These are phyloP conservation scores for Cranoglanis bouderius DNA, from an alignment of 2,113 vertebrate genomes.

Conservation along the genomic window DNA sequence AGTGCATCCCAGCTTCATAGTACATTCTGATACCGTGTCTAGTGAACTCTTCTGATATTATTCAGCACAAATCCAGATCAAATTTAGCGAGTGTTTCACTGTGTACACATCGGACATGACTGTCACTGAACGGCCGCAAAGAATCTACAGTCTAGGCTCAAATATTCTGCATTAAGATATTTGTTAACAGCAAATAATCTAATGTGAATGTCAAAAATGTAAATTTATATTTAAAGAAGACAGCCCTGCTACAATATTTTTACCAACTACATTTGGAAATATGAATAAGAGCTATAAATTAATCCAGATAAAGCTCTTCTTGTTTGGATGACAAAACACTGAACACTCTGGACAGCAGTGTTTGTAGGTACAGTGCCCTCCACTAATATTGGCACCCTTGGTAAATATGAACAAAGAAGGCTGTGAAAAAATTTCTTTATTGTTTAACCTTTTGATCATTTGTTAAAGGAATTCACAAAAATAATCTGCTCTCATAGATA, in stretches of 20 bases:
- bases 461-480: no score
- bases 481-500: no score
- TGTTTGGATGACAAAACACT: neutral
- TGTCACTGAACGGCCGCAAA: neutral
- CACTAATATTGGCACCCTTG: no score
- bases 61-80: neutral
- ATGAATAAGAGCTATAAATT: neutral
- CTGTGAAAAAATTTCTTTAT: no score
- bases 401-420: no score
- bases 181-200: no score
- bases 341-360: neutral
- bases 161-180: no score
- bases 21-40: neutral
- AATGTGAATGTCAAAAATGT: no score
- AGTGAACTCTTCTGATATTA: neutral
- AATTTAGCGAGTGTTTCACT: neutral
- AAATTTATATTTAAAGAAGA: neutral
- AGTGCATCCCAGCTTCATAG: neutral
- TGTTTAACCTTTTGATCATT: no score
- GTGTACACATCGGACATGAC: neutral
- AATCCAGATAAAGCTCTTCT: no score
- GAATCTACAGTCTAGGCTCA: neutral
- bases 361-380: slow-evolving; percentile 40
- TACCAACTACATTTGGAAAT: neutral
- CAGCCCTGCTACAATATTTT: neutral